Evolutionary conservation across 2,797 vertebrate genomes (phyloP), one percentile per base, ranked within the genome.

Genomic region (Adelosebastes latens): DNA sequence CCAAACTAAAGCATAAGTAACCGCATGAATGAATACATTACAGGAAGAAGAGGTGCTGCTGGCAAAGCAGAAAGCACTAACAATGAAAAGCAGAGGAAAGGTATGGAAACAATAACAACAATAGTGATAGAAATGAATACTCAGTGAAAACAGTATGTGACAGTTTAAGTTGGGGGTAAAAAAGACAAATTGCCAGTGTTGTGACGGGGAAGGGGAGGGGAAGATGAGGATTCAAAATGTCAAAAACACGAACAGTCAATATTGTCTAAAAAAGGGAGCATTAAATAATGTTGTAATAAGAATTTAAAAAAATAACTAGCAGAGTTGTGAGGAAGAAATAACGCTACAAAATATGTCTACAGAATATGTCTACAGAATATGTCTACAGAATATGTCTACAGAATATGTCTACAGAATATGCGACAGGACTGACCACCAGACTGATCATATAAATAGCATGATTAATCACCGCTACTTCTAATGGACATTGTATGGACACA

Each of bases 201-300:
- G 42, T 74, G 61, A 80, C 42, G 74, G 5, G 25, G n/a, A 63
- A 67, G 32, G 0, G 6, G 36, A 66, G 14, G 66, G 56, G 49
- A n/a, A 68, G 16, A 36, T 3, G 74, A 0, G 24, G 29, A 73
- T 82, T 77, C 22, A 53, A 79, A 79, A 42, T 34, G 36, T 73
- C 75, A 69, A 73, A 76, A 77, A 71, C 22, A n/a, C 22, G 27
- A 11, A 62, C 20, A 53, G 55, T 16, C 31, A 84, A 75, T 55
- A 75, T 32, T 9, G 61, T 71, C 36, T 24, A 69, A 62, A 58
- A 67, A 77, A 77, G 31, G 14, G 25, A 72, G 55, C 27, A 76
- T 39, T 36, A 60, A 84, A 67, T 18, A 59, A 25, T 31, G 29
- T 46, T 36, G 29, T 53, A 52, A 72, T 12, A 29, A 22, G 42